These are phyloP conservation scores for Drosophila lini DNA, from an alignment of 1,140 invertebrate genomes.

Conservation along the genomic window DNA sequence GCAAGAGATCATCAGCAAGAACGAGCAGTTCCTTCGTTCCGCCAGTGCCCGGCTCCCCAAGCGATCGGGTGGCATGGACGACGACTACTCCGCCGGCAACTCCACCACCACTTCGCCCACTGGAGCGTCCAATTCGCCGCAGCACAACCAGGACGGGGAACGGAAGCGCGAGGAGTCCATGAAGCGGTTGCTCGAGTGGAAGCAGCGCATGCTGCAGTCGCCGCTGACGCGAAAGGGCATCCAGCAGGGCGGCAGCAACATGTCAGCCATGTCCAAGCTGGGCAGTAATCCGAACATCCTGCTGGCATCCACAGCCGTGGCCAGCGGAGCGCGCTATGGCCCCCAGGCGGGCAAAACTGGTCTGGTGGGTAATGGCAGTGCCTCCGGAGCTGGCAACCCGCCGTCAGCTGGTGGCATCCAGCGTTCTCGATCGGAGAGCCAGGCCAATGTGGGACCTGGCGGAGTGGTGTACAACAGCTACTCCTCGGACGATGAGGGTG, in stretches of 20 bases:
- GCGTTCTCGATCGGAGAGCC: constrained; percentile 83
- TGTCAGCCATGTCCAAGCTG: constrained; percentile 84
- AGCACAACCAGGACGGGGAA: constrained; percentile 86
- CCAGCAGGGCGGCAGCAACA: constrained; percentile 83
- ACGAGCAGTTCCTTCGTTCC: constrained; percentile 89
- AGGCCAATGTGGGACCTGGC: constrained; percentile 85
- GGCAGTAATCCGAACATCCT: constrained; percentile 81
- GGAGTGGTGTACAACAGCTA: constrained; percentile 91
- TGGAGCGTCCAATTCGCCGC: constrained; percentile 72
- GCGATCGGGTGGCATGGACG: constrained; percentile 71
- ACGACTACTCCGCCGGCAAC: constrained; percentile 66
- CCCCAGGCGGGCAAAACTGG: constrained; percentile 59
- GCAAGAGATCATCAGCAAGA: constrained; percentile 80
- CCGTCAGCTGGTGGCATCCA: constrained; percentile 55
- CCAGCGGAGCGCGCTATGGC: constrained; percentile 84
- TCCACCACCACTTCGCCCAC: constrained; percentile 68
- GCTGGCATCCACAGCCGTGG: constrained; percentile 76
- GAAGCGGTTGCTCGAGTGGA: constrained; percentile 95
- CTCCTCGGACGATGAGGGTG: constrained; percentile 95
- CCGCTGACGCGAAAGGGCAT: constrained; percentile 92
- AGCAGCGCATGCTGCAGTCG: constrained; percentile 95
- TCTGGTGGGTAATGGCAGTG: constrained; percentile 54
- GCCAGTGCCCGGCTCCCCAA: constrained; percentile 91
- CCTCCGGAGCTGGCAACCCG: constrained; percentile 34
- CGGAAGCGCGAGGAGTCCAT: constrained; percentile 93